Percentiles rank a stretch among this genome's conserved stretches.
These are phyloP conservation scores for Spicauda simplicius DNA, from an alignment of 2,888 invertebrate species.

Conservation along the genomic window DNA sequence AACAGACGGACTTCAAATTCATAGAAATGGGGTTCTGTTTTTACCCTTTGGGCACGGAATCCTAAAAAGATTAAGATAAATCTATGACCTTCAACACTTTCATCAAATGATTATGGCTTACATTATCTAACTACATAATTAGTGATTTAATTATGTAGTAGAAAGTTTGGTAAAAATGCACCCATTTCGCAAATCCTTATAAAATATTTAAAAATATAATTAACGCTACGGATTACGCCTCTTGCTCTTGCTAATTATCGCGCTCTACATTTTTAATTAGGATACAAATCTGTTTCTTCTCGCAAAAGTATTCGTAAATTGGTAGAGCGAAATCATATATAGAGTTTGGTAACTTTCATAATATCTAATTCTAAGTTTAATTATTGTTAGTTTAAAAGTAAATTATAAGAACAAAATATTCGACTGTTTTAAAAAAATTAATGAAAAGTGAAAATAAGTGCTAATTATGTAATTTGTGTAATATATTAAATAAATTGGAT, in stretches of 20 bases:
- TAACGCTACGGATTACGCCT: neutral
- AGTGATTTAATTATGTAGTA: neutral
- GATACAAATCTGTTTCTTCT: neutral
- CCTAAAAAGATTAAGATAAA: too few relatives aligned
- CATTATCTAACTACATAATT: neutral
- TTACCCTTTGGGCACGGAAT: too few relatives aligned
- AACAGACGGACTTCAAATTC: too few relatives aligned
- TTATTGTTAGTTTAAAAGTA: too few relatives aligned
- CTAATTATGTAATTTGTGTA: too few relatives aligned
- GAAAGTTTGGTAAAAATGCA: neutral
- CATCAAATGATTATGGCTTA: too few relatives aligned
- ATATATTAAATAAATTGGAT: too few relatives aligned
- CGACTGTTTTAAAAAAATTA: too few relatives aligned
- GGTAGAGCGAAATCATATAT: neutral
- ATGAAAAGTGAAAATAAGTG: too few relatives aligned
- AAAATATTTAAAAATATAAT: slow-evolving; percentile 6
- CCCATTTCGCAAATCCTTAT: neutral
- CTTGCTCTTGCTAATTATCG: neutral
- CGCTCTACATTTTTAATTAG: neutral
- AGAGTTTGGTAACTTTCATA: neutral
- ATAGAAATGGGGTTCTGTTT: too few relatives aligned
- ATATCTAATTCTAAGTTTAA: neutral
- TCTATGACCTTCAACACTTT: too few relatives aligned
- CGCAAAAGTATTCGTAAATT: neutral
- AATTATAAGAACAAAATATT: too few relatives aligned